Evolutionary conservation across 2,888 invertebrate species (phyloP).

Genomic region (Cataglyphis altisquamis): DNA sequence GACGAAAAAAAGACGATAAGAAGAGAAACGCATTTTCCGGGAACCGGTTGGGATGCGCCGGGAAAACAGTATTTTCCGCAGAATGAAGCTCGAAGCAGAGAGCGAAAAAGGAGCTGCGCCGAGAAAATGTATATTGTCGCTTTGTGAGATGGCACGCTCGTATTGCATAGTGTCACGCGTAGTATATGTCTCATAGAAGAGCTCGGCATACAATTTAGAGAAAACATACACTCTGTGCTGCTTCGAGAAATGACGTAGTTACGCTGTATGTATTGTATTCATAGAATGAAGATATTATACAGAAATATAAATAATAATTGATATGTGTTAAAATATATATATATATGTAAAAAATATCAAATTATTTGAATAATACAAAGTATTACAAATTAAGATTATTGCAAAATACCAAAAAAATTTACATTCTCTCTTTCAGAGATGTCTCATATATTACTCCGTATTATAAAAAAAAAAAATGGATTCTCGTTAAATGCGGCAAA

Average conservation of each 20-base stretch:
- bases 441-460: background rate
- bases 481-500: background rate
- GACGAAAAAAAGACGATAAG: slow-evolving; percentile 18
- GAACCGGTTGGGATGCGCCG: slow-evolving; percentile 53
- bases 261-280: background rate
- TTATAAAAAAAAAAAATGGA: background rate
- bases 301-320: slow-evolving; percentile 11
- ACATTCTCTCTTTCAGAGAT: background rate
- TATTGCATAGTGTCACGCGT: slow-evolving; percentile 31
- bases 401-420: background rate
- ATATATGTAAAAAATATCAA: background rate
- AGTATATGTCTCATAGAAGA: slow-evolving; percentile 9
- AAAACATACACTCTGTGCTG: background rate
- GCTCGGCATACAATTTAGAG: slow-evolving; percentile 39
- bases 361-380: background rate
- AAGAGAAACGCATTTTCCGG: slow-evolving; percentile 66
- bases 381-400: background rate
- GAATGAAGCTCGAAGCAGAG: slow-evolving; percentile 57
- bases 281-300: background rate
- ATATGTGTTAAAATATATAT: slow-evolving; percentile 7
- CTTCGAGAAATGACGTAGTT: background rate
- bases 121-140: slow-evolving; percentile 61
- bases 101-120: slow-evolving; percentile 38
- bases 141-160: slow-evolving; percentile 55
- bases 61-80: slow-evolving; percentile 57